phyloP scores from a whole-genome alignment of 2,797 vertebrate genomes.

The Sebastes cheni region DNA sequence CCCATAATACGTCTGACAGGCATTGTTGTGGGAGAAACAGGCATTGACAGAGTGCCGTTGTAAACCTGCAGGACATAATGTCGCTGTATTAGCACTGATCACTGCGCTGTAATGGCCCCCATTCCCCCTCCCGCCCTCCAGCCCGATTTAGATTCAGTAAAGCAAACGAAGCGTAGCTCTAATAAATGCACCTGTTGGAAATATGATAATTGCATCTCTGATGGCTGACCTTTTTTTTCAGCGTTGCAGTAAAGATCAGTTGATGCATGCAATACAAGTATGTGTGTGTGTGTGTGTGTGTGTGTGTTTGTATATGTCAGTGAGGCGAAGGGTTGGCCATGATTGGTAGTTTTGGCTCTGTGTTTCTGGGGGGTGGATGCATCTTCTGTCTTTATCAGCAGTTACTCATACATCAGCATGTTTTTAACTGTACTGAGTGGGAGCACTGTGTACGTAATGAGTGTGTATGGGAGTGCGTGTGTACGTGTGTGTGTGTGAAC shows the following conservation, averaged over 20 bases:
- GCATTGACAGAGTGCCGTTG: conserved; percentile 77
- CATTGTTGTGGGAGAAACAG: conserved; percentile 69
- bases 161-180: conserved; percentile 69
- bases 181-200: conserved; percentile 75
- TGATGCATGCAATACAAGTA: conserved; percentile 42
- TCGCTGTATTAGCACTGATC: conserved; percentile 76
- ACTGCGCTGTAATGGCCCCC: conserved; percentile 58
- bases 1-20: conserved; percentile 75
- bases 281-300: background rate
- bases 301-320: background rate
- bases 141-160: conserved; percentile 73
- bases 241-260: conserved; percentile 57
- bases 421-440: conserved; percentile 73
- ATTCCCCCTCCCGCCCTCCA: background rate
- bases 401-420: conserved; percentile 76
- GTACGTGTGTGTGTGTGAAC: background rate
- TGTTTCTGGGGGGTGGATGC: conserved; percentile 51
- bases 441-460: conserved; percentile 44
- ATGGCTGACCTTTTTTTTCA: conserved; percentile 66
- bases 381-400: conserved; percentile 69
- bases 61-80: conserved; percentile 81
- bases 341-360: conserved; percentile 46
- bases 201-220: conserved; percentile 75
- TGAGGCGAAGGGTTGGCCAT: conserved; percentile 41
- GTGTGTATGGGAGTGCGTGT: conserved; percentile 26